Evolutionary conservation across 2,888 invertebrate genomes (phyloP).

Genomic region (Chloroclystis v-ata): DNA sequence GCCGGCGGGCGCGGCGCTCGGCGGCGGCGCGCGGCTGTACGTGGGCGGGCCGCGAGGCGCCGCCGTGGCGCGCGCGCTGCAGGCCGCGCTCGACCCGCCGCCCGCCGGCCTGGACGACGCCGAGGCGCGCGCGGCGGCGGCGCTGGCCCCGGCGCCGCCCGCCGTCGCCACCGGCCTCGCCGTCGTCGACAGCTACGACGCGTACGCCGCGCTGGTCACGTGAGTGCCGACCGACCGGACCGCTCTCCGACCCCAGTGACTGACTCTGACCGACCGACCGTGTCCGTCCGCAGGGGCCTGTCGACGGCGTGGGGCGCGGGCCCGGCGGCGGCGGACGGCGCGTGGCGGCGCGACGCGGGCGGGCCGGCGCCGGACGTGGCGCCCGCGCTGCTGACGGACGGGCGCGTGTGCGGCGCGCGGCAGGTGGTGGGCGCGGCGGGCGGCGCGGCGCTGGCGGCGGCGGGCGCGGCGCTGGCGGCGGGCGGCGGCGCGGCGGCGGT

Average conservation of each 20-base stretch:
- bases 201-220: conserved; percentile 83
- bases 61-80: conserved; percentile 35
- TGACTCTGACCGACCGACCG: too few species aligned
- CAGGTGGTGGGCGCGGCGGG: conserved; percentile 52
- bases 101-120: conserved; percentile 33
- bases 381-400: conserved; percentile 57
- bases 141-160: conserved; percentile 39
- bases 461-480: conserved; percentile 13
- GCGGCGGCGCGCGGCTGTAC: conserved; percentile 47
- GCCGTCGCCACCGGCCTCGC: conserved; percentile 78
- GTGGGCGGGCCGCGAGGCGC: conserved; percentile 40
- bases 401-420: conserved; percentile 57
- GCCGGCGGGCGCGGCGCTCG: conserved; percentile 22
- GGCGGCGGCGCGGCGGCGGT: conserved; percentile 20
- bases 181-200: conserved; percentile 81
- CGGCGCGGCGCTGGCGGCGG: conserved; percentile 27
- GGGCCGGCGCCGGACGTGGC: conserved; percentile 51
- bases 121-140: conserved; percentile 35
- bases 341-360: conserved; percentile 50
- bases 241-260: background rate
- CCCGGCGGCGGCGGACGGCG: conserved; percentile 27
- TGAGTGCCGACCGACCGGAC: conserved; percentile 37
- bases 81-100: conserved; percentile 39
- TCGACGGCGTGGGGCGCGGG: conserved; percentile 54
- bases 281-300: conserved; percentile 42